These are phyloP conservation scores for Drosophila littoralis DNA, from an alignment of 1,140 invertebrate species.

Conservation along the genomic window DNA sequence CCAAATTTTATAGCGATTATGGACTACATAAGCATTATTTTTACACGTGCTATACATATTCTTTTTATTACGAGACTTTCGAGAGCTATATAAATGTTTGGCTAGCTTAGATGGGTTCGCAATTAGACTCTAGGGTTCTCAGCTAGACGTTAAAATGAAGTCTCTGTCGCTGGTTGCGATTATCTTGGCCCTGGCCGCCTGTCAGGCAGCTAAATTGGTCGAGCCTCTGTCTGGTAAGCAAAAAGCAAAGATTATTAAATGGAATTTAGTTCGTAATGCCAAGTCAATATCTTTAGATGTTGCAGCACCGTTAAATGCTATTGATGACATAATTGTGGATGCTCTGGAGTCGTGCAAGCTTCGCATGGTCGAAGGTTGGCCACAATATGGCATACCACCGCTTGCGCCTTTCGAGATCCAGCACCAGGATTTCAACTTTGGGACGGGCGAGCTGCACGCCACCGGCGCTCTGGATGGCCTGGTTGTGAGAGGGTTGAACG, in stretches of 20 bases:
- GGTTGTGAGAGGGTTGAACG: conserved; percentile 61
- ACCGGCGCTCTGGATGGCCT: conserved; percentile 47
- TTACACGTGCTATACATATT: conserved; percentile 19
- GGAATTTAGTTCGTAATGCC: background rate
- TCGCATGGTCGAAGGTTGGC: conserved; percentile 61
- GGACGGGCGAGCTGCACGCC: conserved; percentile 45
- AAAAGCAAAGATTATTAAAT: background rate
- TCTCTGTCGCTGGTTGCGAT: conserved; percentile 50
- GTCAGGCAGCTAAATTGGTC: conserved; percentile 40
- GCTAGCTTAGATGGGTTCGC: background rate
- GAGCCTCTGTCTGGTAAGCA: conserved; percentile 53
- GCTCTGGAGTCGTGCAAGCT: conserved; percentile 46
- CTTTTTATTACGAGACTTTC: conserved; percentile 43
- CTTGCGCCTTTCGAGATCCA: conserved; percentile 53
- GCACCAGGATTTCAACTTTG: conserved; percentile 47
- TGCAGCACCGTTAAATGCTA: conserved; percentile 53
- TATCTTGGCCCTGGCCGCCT: conserved; percentile 43
- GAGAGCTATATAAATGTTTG: conserved; percentile 55
- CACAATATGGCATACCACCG: conserved; percentile 59
- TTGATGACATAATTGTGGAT: conserved; percentile 51
- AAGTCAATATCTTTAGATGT: background rate
- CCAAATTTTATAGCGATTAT: conserved; percentile 57
- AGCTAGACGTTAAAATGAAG: conserved; percentile 53
- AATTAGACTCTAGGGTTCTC: conserved; percentile 13
- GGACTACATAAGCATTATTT: conserved; percentile 10